phyloP scores from a whole-genome alignment of 1,140 invertebrate species.

The Alviniconcha marisindica region DNA sequence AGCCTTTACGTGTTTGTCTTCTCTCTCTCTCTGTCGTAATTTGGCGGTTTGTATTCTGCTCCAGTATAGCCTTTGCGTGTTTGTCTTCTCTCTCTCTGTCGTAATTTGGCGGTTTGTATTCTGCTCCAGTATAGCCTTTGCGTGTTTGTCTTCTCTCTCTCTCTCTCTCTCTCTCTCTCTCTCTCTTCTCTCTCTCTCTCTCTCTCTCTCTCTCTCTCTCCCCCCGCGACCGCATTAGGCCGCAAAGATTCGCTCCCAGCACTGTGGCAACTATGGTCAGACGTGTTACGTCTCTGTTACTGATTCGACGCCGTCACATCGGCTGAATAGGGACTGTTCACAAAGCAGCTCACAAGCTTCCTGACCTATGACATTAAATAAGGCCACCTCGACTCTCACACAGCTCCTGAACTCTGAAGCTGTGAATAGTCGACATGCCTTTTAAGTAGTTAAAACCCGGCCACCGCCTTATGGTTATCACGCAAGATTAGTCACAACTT shows the following conservation, averaged over 20 bases:
- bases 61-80: neutral
- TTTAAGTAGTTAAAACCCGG: no score
- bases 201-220: neutral
- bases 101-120: neutral
- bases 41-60: neutral
- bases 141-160: neutral
- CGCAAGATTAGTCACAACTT: no score
- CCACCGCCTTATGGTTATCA: no score
- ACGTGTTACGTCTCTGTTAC: neutral
- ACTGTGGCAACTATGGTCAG: no score
- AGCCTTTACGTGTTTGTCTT: slow-evolving; percentile 18
- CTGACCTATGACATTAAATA: no score
- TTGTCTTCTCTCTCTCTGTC: neutral
- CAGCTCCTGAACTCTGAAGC: no score
- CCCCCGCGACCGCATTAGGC: no score
- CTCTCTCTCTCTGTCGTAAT: neutral
- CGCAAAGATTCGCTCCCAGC: no score
- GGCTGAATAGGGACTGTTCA: slow-evolving; percentile 20
- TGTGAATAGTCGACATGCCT: no score
- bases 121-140: neutral
- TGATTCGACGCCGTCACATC: neutral
- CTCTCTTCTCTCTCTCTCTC: neutral
- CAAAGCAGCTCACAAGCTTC: neutral
- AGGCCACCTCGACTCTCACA: no score
- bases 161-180: neutral